A percentile compares a stretch with the other conserved stretches of the same genome.
phyloP scores from a whole-genome alignment of 2,888 invertebrate genomes.

The Melinaea menophilus region DNA sequence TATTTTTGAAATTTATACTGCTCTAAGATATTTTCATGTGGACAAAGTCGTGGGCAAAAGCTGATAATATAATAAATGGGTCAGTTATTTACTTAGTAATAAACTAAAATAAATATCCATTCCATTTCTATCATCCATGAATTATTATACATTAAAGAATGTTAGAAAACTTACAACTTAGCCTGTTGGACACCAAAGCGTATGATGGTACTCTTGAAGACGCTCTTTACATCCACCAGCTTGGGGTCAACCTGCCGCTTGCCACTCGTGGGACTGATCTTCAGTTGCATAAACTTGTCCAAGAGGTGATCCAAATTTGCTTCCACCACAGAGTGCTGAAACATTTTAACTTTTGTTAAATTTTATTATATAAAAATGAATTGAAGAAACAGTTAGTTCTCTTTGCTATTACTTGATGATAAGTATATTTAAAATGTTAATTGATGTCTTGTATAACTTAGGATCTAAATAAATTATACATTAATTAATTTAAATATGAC shows the following conservation, averaged over 20 bases:
- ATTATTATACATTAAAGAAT: too few species aligned
- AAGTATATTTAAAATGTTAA: too few species aligned
- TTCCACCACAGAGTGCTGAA: constrained; percentile 72
- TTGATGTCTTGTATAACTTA: too few species aligned
- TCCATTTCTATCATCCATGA: too few species aligned
- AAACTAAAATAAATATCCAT: too few species aligned
- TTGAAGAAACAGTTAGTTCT: neutral
- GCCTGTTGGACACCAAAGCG: constrained; percentile 76
- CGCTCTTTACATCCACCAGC: constrained; percentile 74
- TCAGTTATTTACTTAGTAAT: too few species aligned
- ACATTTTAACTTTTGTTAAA: constrained; percentile 19
- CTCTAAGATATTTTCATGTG: too few species aligned
- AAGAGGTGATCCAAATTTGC: constrained; percentile 74
- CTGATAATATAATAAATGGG: neutral
- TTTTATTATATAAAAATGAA: neutral
- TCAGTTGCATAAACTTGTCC: constrained; percentile 78
- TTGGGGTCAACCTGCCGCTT: constrained; percentile 48
- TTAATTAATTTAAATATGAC: too few species aligned
- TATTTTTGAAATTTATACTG: too few species aligned
- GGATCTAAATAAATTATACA: too few species aligned
- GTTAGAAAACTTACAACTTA: constrained; percentile 54
- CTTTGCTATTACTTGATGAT: neutral
- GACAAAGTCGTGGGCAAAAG: neutral
- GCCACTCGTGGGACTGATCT: constrained; percentile 64
- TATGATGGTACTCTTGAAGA: constrained; percentile 79